Percentiles rank a stretch among this genome's conserved stretches.
Conservation (phyloP, 2,888 invertebrate species). For the Latrodectus elegans region DNA sequence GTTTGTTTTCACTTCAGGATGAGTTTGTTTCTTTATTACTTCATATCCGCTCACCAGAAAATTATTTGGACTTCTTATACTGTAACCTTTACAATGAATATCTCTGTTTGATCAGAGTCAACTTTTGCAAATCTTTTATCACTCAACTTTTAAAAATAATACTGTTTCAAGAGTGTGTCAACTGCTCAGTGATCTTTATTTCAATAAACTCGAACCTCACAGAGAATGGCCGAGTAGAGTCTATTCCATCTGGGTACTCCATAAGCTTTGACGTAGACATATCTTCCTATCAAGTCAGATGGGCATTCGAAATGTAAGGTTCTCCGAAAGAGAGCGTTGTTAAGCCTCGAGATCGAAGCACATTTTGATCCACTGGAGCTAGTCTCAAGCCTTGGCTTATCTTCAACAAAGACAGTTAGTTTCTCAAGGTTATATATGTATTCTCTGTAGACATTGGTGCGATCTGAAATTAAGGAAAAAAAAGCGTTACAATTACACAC, state of each 20-base stretch:
- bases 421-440: slow-evolving; percentile 77
- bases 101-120: too few relatives aligned
- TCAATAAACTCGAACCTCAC: slow-evolving; percentile 77
- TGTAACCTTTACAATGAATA: too few relatives aligned
- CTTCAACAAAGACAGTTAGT: slow-evolving; percentile 77
- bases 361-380: slow-evolving; percentile 74
- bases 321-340: slow-evolving; percentile 77
- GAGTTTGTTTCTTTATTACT: too few relatives aligned
- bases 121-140: too few relatives aligned
- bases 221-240: slow-evolving; percentile 77
- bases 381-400: slow-evolving; percentile 73
- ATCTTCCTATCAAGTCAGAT: slow-evolving; percentile 75
- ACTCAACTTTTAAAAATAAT: too few relatives aligned
- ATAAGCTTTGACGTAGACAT: slow-evolving; percentile 77
- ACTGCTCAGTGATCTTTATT: neutral
- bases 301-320: slow-evolving; percentile 77
- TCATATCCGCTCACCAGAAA: too few relatives aligned
- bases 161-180: too few relatives aligned
- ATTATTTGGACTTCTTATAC: too few relatives aligned
- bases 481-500: neutral
- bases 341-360: slow-evolving; percentile 76
- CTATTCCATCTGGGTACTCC: slow-evolving; percentile 77
- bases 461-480: slow-evolving; percentile 72
- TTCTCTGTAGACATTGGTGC: slow-evolving; percentile 73
- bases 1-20: too few relatives aligned